phyloP scores from a whole-genome alignment of 2,113 vertebrate genomes.

The Catagonus wagneri region DNA sequence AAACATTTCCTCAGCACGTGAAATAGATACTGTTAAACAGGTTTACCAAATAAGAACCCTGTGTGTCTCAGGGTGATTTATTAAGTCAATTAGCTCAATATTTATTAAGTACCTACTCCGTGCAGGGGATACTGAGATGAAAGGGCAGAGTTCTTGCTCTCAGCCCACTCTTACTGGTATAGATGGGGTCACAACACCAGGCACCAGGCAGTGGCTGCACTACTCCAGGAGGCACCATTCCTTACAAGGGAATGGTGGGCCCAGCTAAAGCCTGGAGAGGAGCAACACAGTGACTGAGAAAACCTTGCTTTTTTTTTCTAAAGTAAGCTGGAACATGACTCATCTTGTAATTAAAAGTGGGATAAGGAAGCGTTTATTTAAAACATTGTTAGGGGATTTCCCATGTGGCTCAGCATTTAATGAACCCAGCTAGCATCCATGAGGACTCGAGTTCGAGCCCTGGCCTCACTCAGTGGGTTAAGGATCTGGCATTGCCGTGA shows the following conservation, averaged over 20 bases:
- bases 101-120: background rate
- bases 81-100: background rate
- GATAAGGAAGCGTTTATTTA: constrained; percentile 58
- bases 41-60: background rate
- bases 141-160: background rate
- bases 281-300: background rate
- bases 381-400: no score
- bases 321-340: constrained; percentile 50
- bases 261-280: background rate
- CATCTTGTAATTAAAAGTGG: constrained; percentile 36
- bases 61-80: background rate
- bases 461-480: no score
- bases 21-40: background rate
- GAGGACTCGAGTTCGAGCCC: no score
- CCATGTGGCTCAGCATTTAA: no score
- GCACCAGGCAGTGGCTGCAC: background rate
- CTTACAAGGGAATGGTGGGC: background rate
- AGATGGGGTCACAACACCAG: background rate
- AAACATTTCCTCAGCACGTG: background rate
- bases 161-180: background rate
- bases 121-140: background rate
- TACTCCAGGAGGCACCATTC: background rate
- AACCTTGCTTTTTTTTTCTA: constrained; percentile 14
- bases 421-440: no score
- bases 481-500: no score